These are phyloP conservation scores for Stenolophus ochropezus DNA, from an alignment of 2,888 invertebrate species.

Conservation along the genomic window DNA sequence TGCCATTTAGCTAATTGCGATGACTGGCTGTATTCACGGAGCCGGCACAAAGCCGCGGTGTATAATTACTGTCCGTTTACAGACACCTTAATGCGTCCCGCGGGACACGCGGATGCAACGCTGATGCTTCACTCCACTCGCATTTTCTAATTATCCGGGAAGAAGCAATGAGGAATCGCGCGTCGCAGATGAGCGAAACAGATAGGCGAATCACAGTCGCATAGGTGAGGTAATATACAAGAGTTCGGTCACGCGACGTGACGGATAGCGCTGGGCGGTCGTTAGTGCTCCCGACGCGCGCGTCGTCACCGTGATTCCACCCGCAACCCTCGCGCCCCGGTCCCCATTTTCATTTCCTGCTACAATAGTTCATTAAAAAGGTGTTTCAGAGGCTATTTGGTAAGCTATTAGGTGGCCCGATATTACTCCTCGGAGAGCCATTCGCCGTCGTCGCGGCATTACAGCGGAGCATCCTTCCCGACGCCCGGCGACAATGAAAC, in stretches of 20 bases:
- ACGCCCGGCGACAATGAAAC: constrained; percentile 74
- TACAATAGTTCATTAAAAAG: constrained; percentile 83
- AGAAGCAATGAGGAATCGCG: constrained; percentile 19
- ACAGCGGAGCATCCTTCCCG: constrained; percentile 65
- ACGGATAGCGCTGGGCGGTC: constrained; percentile 63
- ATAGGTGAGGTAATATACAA: background rate
- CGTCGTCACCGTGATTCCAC: constrained; percentile 67
- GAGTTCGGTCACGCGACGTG: constrained; percentile 60
- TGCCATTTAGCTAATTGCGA: constrained; percentile 68
- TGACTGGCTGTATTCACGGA: constrained; percentile 58
- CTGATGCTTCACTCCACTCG: constrained; percentile 51
- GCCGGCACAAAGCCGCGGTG: constrained; percentile 60
- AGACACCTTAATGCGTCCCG: constrained; percentile 65
- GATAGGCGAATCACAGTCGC: background rate
- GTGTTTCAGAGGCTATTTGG: constrained; percentile 83
- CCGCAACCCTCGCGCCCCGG: constrained; percentile 63
- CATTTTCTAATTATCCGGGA: constrained; percentile 31
- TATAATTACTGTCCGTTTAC: constrained; percentile 66
- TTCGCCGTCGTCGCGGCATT: constrained; percentile 68
- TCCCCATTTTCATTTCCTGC: constrained; percentile 72
- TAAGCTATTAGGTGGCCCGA: constrained; percentile 80
- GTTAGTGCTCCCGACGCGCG: constrained; percentile 62
- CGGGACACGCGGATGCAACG: constrained; percentile 61
- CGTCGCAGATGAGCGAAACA: background rate
- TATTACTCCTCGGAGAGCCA: constrained; percentile 75